Base-by-base conservation (phyloP, 1,140 invertebrate genomes). In the Atta cephalotes region DNA sequence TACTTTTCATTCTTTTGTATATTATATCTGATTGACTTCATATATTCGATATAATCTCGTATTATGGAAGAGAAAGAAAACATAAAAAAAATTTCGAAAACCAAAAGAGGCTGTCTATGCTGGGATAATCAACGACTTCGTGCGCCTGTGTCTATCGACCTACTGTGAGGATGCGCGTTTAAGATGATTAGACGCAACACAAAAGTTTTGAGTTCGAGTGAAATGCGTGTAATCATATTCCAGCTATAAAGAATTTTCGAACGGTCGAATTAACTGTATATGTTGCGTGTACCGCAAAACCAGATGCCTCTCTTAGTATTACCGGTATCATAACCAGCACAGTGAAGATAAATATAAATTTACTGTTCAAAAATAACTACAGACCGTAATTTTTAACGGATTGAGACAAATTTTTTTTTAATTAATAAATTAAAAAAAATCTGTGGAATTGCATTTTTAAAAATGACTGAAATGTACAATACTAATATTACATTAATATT, bases 241-340 rank as follows among this genome's bases (percentile, higher is more conserved):
- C 28, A 62, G 18, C 25, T 18, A 18, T 63, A 76, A 84, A 82
- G 39, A 70, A 62, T 74, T 71, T 62, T 84, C 56, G 66, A 81
- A 18, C 80, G 70, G 56, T 74, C 56, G 56, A 84, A 84, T 84
- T 76, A 84, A 84, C 70, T 84, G 70, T 84, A 74, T 74, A 82
- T 68, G 39, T 7, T n/a, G 7, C 56, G 25, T 7, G 56, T 28
- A 60, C 65, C 79, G 70, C 70, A 84, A 84, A 84, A 84, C 56
- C 80, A 84, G 80, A 84, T 84, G 80, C 70, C 49, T 51, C 56
- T 74, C 56, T 84, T 84, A 82, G 25, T n/a, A 56, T 84, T 74
- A 62, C 80, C 9, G 45, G 56, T 76, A 84, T 56, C 80, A 28
- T 74, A 84, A 74, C 28, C 21, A 53, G 31, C 16, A 16, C 39